Evolutionary conservation across 2,888 invertebrate genomes (phyloP).

Genomic region (Pristionchus mayeri): DNA sequence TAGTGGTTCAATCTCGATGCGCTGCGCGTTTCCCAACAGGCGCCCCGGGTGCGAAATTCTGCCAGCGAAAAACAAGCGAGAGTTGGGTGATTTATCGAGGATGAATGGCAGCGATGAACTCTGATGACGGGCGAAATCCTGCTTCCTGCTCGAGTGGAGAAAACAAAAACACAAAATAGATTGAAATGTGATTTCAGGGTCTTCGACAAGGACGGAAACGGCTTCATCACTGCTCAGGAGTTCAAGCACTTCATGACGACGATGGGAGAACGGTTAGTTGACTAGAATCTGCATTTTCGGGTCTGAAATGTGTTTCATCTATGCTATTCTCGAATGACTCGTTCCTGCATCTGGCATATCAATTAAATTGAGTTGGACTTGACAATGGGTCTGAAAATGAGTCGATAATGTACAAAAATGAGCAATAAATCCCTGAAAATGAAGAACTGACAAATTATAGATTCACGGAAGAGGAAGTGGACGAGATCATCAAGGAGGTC

Average conservation of each 20-base stretch:
- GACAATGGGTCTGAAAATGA: background rate
- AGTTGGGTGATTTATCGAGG: background rate
- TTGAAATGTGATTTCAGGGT: slow-evolving; percentile 62
- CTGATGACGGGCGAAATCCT: background rate
- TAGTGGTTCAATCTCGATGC: too few species aligned
- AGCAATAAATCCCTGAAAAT: background rate
- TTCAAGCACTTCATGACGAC: slow-evolving; percentile 76
- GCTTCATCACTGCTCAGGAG: slow-evolving; percentile 76
- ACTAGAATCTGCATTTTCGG: background rate
- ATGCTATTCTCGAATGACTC: too few species aligned
- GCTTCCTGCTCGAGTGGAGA: background rate
- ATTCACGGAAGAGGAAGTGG: slow-evolving; percentile 76
- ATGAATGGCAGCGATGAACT: background rate
- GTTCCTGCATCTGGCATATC: background rate
- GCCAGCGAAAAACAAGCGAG: too few species aligned
- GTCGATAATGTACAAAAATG: background rate
- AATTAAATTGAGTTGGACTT: background rate
- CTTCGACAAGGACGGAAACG: slow-evolving; percentile 76
- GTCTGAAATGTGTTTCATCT: too few species aligned
- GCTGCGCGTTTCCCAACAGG: too few species aligned
- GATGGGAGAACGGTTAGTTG: slow-evolving; percentile 64
- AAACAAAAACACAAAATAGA: background rate
- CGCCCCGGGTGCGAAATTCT: background rate
- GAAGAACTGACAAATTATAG: slow-evolving; percentile 43
- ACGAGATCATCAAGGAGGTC: slow-evolving; percentile 76